Base-by-base conservation (phyloP, 2,888 invertebrate species). In the Dasysyrphus tricinctus region DNA sequence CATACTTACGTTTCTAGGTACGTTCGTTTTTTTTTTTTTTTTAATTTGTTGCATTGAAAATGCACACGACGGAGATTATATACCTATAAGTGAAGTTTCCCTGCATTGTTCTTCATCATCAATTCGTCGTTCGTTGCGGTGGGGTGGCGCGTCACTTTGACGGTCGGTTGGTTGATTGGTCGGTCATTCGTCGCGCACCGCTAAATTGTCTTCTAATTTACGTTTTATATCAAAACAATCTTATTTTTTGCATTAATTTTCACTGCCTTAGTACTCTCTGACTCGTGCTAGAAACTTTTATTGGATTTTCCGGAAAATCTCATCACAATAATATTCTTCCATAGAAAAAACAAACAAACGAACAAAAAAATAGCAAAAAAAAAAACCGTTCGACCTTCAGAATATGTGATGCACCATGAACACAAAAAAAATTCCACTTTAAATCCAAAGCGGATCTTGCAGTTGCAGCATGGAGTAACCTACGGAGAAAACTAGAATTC, bases 291-390 rank as follows among this genome's bases (percentile, higher is more conserved):
- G 61, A 78, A 74, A 57, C 51, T 73, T 77, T 82, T 32, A 83
- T 78, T 73, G 79, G 76, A 84, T 80, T 74, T 74, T 72, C 85
- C 86, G 82, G 82, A 82, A 86, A 86, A 82, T 72, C 82, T 37
- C 78, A 86, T 82, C 78, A 70, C 73, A 80, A 69, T 24, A 24
- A 24, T 24, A 24, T 49, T 63, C 61, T 80, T 84, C 73, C 67
- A 70, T 77, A 56, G 74, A 56, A 65, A n/a, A 63, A 29, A 39
- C 12, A 29, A 61, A 42, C 42, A 42, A 61, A 42, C 59, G 16
- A 59, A 39, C 0, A 16, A n/a, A 44, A 42, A n/a, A 29, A 29
- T 16, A 32, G 24, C n/a, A 63, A 49, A 34, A 65, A 5, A 44
- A 47, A 47, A 47, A n/a, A 65, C 44, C 47, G 32, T 49, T 39